Base-by-base conservation (phyloP, 2,888 invertebrate species). In the Andrena praecox region DNA sequence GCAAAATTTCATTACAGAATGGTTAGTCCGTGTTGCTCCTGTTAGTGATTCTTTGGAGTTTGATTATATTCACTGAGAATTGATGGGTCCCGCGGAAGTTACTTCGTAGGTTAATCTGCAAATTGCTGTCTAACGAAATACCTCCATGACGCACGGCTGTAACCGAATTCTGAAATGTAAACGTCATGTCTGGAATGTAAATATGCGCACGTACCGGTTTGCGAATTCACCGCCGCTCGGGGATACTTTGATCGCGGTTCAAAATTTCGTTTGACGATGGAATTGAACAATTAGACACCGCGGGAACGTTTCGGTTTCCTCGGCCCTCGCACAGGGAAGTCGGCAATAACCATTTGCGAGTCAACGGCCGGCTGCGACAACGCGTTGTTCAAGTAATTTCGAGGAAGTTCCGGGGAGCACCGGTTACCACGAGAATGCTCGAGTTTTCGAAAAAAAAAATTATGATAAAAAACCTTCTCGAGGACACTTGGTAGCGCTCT, bases 291-390 rank as follows among this genome's bases (percentile, higher is more conserved):
- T 81, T 79, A 80, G 56, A 79, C 31, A 12, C n/a, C 31, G 33
- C 33, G 27, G n/a, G 48, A 27, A 12, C 27, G 48, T 66, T 71
- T 67, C 16, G 50, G 68, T 52, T 67, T 33, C 64, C 29, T 20
- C 48, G 7, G n/a, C 64, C 29, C 4, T 31, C 10, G 63, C 69
- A 20, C 16, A 24, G 42, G 54, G 50, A 74, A 82, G 71, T 64
- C 70, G 24, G 74, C 69, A 77, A 86, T 86, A 86, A 87, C 82
- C 86, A 70, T 88, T 88, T 79, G 68, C 68, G 42, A 71, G 79
- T 71, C 66, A 62, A 70, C 73, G 69, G 50, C 29, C 72, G 66
- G 16, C 67, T 16, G 71, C 73, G 69, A 71, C 68, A 48, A 59
- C 67, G 77, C 64, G 75, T 71, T 56, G 75, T 74, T 56, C 67